phyloP scores from a whole-genome alignment of 2,888 invertebrate species.

The Argynnis bischoffii region DNA sequence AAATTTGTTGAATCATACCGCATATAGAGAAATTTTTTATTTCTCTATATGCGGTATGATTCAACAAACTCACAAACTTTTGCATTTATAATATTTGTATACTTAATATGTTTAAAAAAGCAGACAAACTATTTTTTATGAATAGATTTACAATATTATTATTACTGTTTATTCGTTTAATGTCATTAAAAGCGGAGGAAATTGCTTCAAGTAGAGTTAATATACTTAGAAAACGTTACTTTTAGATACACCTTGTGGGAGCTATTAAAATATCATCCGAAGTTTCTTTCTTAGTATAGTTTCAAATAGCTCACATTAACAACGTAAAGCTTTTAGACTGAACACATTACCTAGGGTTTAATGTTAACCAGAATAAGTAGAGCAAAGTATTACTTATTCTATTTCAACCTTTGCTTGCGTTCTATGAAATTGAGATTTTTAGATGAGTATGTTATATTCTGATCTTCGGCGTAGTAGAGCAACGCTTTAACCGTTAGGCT shows the following conservation, averaged over 20 bases:
- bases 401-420: background rate
- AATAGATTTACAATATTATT: too few relatives aligned
- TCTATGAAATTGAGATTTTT: slow-evolving; percentile 1
- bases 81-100: too few relatives aligned
- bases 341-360: slow-evolving; percentile 51
- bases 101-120: too few relatives aligned
- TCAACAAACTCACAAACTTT: too few relatives aligned
- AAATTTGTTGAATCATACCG: too few relatives aligned
- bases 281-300: slow-evolving; percentile 61
- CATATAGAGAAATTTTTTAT: too few relatives aligned
- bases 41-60: too few relatives aligned
- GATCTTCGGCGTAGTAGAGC: too few relatives aligned
- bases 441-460: background rate
- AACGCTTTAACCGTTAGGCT: too few relatives aligned
- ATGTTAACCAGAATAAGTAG: slow-evolving; percentile 17
- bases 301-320: slow-evolving; percentile 56
- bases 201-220: background rate
- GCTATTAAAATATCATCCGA: slow-evolving; percentile 48
- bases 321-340: slow-evolving; percentile 71
- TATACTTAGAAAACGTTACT: slow-evolving; percentile 1
- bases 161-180: too few relatives aligned
- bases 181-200: too few relatives aligned
- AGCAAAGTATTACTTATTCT: slow-evolving; percentile 14
- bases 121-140: too few relatives aligned
- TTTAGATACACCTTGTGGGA: slow-evolving; percentile 36